A percentile compares a stretch with the other conserved stretches of the same genome.
phyloP scores from a whole-genome alignment of 2,888 invertebrate species.

The Peribatodes rhomboidaria region DNA sequence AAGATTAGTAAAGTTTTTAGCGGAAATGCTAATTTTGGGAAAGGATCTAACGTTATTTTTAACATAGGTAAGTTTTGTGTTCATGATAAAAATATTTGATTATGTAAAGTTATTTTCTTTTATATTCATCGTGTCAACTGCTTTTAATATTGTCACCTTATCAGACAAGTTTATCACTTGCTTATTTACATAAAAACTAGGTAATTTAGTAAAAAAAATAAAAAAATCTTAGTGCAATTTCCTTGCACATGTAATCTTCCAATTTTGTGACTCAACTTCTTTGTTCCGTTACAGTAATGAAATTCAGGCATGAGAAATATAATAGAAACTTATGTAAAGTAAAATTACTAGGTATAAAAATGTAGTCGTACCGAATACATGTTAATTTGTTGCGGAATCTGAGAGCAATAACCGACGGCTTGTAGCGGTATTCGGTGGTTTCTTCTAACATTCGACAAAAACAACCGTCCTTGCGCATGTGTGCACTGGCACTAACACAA shows the following conservation, averaged over 20 bases:
- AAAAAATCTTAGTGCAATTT: not conserved
- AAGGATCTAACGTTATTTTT: too few species aligned
- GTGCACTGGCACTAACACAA: conserved; percentile 55
- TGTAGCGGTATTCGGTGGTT: conserved; percentile 85
- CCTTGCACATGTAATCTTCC: not conserved
- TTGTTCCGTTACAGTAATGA: conserved; percentile 43
- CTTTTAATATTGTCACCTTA: not conserved
- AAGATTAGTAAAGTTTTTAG: too few species aligned
- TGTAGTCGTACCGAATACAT: conserved; percentile 85
- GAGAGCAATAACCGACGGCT: conserved; percentile 84
- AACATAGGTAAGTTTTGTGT: too few species aligned
- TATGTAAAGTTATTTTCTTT: not conserved
- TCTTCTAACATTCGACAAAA: conserved; percentile 84
- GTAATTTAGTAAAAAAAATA: not conserved
- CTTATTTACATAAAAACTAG: not conserved
- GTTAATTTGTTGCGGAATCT: conserved; percentile 86
- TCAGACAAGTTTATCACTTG: not conserved
- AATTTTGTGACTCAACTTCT: conserved; percentile 22
- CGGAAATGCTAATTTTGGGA: too few species aligned
- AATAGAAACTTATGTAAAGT: conserved; percentile 69
- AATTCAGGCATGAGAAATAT: conserved; percentile 43
- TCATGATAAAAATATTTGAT: too few species aligned
- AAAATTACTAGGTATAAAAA: conserved; percentile 80
- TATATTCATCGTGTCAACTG: not conserved
- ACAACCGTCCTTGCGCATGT: conserved; percentile 65